Evolutionary conservation across 2,888 invertebrate genomes (phyloP).

Genomic region (Iphiclides podalirius): DNA sequence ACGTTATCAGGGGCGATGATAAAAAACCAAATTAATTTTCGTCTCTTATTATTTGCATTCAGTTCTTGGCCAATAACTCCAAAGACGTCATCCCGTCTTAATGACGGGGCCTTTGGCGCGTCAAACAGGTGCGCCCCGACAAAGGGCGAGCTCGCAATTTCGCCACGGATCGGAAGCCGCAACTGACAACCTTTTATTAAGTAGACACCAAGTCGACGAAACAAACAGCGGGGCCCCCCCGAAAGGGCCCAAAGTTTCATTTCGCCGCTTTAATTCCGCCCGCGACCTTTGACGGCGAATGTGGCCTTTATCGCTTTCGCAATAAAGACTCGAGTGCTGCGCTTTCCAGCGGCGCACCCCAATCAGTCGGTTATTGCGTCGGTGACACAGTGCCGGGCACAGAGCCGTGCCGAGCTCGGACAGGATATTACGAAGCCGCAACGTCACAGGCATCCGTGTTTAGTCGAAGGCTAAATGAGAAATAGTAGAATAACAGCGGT

Average conservation of each 20-base stretch:
- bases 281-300: slow-evolving; percentile 55
- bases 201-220: slow-evolving; percentile 51
- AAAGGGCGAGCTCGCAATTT: slow-evolving; percentile 17
- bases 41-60: too few species aligned
- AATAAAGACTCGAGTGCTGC: slow-evolving; percentile 60
- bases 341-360: slow-evolving; percentile 28
- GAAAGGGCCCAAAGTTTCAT: slow-evolving; percentile 61
- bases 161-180: slow-evolving; percentile 12
- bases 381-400: slow-evolving; percentile 36
- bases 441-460: slow-evolving; percentile 64
- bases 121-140: slow-evolving; percentile 14
- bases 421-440: slow-evolving; percentile 75
- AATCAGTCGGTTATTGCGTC: slow-evolving; percentile 36
- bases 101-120: slow-evolving; percentile 5
- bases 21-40: too few species aligned
- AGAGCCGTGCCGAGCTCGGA: too few species aligned
- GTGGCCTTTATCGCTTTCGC: slow-evolving; percentile 70
- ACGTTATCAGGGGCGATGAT: too few species aligned
- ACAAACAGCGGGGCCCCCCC: slow-evolving; percentile 43
- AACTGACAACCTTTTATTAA: slow-evolving; percentile 40
- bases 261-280: slow-evolving; percentile 62
- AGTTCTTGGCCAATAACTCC: neutral
- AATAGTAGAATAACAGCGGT: slow-evolving; percentile 53
- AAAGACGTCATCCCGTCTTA: too few species aligned
- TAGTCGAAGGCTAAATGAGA: slow-evolving; percentile 65